These are phyloP conservation scores for Cygnus olor DNA, from an alignment of 2,797 vertebrate genomes.

Conservation along the genomic window DNA sequence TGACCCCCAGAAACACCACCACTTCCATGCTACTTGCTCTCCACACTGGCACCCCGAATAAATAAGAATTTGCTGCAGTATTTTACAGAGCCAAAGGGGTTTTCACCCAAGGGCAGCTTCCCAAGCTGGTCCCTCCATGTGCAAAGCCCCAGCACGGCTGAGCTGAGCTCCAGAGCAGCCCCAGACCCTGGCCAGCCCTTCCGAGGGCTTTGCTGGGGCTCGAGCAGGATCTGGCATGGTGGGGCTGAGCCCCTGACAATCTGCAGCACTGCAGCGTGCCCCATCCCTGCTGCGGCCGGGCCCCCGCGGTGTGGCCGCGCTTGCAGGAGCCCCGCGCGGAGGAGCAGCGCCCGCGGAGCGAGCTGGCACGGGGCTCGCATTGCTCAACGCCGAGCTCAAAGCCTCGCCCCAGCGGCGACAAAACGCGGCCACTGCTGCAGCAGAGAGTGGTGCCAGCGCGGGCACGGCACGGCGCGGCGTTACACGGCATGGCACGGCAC, in stretches of 20 bases:
- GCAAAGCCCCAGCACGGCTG: neutral
- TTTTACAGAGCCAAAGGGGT: neutral
- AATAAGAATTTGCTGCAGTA: neutral
- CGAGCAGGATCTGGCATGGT: neutral
- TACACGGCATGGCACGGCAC: neutral
- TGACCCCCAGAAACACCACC: fast-evolving
- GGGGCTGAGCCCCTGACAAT: fast-evolving
- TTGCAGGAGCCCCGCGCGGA: neutral
- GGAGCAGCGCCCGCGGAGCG: neutral
- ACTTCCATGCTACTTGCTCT: neutral
- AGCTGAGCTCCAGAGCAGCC: neutral
- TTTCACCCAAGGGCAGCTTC: neutral
- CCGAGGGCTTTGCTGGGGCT: neutral
- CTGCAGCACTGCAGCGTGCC: neutral
- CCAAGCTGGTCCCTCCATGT: no score
- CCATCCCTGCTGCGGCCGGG: neutral
- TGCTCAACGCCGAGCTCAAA: neutral
- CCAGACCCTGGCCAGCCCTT: neutral
- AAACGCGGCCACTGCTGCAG: neutral
- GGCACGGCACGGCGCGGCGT: neutral
- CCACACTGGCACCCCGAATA: neutral
- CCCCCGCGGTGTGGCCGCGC: neutral
- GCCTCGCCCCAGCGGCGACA: neutral
- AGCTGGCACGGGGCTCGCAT: fast-evolving
- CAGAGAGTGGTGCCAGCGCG: neutral